phyloP scores from a whole-genome alignment of 2,797 vertebrate genomes.

The Centroberyx gerrardi region DNA sequence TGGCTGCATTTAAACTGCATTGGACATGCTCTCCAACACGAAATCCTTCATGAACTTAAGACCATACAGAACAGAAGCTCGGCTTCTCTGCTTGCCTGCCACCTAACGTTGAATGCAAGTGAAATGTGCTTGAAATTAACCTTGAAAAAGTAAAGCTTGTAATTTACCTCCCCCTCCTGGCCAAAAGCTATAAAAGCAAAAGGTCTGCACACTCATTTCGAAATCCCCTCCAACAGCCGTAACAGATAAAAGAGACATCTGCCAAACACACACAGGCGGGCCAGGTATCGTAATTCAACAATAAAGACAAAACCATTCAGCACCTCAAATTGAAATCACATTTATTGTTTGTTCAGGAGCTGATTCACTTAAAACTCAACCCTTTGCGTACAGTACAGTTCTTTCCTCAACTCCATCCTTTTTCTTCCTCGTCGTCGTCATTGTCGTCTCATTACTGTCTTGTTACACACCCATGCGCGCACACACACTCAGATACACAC shows the following conservation, averaged over 20 bases:
- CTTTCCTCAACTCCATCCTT: constrained; percentile 67
- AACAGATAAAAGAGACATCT: too few species aligned
- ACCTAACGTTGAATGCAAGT: background rate
- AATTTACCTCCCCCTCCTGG: constrained; percentile 62
- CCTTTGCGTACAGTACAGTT: constrained; percentile 80
- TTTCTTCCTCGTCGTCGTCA: constrained; percentile 42
- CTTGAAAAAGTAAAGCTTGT: constrained; percentile 2
- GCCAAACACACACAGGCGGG: background rate
- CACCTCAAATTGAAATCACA: constrained; percentile 84
- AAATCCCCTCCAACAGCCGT: too few species aligned
- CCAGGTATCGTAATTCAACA: background rate
- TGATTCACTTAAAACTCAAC: constrained; percentile 82
- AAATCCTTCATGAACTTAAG: background rate
- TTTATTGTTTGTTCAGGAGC: constrained; percentile 88
- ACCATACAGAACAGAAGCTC: background rate
- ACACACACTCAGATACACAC: constrained; percentile 17
- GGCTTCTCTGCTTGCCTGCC: background rate
- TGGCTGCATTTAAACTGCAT: background rate
- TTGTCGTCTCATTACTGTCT: constrained; percentile 34
- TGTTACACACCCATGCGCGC: constrained; percentile 37
- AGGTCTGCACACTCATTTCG: too few species aligned
- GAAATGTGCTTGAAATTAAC: background rate
- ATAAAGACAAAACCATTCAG: constrained; percentile 9
- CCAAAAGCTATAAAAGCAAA: background rate
- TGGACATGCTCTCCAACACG: background rate